Evolutionary conservation across 2,888 invertebrate genomes (phyloP), one percentile per base, ranked within the genome.

Genomic region (Nebria salina): DNA sequence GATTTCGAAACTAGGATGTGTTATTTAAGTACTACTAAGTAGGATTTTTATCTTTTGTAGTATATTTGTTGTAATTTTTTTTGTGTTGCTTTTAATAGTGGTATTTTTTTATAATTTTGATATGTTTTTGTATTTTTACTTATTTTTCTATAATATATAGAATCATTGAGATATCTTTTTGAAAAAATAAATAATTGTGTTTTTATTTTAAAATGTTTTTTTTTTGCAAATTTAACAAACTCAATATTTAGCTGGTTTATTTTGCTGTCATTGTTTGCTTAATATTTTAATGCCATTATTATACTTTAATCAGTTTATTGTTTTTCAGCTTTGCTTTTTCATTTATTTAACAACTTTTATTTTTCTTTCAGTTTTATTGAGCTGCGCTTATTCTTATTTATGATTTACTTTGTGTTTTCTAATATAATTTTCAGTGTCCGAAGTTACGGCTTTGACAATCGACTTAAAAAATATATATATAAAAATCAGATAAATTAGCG

Each of bases 131-230:
- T 64, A 75, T 73, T n/a, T 64, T 54, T 75, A 20, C 34, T 54
- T 75, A 54, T 75, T 75, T 65, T 43, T 75, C 34, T 75, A 54
- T 34, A 64, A 64, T 75, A 34, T 34, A 75, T 41, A 75, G 75
- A 54, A 64, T 75, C 65, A 42, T 43, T 11, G 54, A 54, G 70
- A 70, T 11, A 11, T 54, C 54, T 54, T 54, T 54, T 54, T 54
- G 54, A 54, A 54, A 54, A 54, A 72, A 41, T 8, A 74, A 73
- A 73, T 20, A 20, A 54, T 41, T 65, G 75, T 75, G 75, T 75
- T 54, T 75, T 75, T 75, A 75, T 75, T 75, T 75, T 75, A 75
- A 75, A 75, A 75, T 75, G 75, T 75, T 54, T 75, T 20, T 20
- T 20, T 20, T 54, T 64, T 73, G 73, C 73, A 73, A 73, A 73